Conservation (phyloP, 2,113 vertebrate species). For the Paramormyrops kingsleyae region DNA sequence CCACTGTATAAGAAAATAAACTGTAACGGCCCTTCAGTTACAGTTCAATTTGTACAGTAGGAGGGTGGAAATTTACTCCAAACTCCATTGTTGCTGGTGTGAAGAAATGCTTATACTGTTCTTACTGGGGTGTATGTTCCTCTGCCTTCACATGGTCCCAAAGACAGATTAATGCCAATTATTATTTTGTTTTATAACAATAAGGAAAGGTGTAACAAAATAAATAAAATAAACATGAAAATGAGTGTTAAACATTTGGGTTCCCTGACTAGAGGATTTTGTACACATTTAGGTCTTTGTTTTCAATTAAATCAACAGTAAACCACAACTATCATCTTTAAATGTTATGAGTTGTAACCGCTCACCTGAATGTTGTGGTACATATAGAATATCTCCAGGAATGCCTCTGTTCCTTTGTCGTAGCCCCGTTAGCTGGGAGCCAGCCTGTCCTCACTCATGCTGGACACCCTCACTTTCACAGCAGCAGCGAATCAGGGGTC, state of each 20-base stretch:
- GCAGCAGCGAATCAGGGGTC: background rate
- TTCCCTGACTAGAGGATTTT: background rate
- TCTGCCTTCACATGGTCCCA: background rate
- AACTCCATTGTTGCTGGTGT: background rate
- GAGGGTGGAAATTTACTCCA: background rate
- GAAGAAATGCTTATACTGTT: background rate
- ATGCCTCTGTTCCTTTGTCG: background rate
- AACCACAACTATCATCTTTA: background rate
- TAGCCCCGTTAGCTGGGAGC: background rate
- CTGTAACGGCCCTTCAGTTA: background rate
- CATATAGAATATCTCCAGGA: background rate
- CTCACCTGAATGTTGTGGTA: background rate
- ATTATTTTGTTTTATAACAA: background rate
- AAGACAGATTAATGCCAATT: background rate
- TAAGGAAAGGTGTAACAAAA: background rate
- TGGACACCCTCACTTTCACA: background rate
- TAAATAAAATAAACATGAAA: background rate
- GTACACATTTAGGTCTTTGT: background rate
- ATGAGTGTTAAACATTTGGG: background rate
- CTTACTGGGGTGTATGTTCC: background rate
- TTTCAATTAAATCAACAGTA: background rate
- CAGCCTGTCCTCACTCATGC: background rate
- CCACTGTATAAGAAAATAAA: background rate
- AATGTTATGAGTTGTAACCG: background rate
- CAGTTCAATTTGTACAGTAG: background rate